Base-by-base conservation (phyloP, 1,140 invertebrate genomes). In the Zaprionus tsacasi region DNA sequence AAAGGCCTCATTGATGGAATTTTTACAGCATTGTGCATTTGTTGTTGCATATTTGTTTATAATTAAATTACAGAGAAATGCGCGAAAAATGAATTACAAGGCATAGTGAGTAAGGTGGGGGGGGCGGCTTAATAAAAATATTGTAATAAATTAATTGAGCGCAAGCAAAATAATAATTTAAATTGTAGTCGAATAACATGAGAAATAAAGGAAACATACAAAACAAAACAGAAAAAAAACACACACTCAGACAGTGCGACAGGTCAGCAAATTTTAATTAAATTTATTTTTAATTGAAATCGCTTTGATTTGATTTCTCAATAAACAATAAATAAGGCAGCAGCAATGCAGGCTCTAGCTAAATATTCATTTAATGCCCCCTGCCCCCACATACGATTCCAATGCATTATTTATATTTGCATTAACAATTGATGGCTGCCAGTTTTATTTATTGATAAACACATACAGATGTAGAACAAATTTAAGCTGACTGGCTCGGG, bases 71-170 rank as follows among this genome's bases (percentile, higher is more conserved):
- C 80, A 82, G 73, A 74, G 17, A 71, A 73, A 63, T 54, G 43
- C 71, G 40, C 56, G 48, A 68, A 68, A 68, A 78, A 76, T 71
- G 64, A 82, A 82, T 76, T 69, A 59, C 27, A 50, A 48, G 36
- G 10, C 3, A 55, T 48, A 43, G 38, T 38, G 43, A 27, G 17
- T 21, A 6, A 4, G 33, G 40, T 17, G 21, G 0, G 27, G 27
- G 27, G 3, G 27, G 27, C 4, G 48, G 59, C 56, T 73, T 69
- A 76, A 82, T 70, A 79, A 72, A 79, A 79, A 88, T 87, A 88
- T 86, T 86, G 76, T 82, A 86, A 86, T 86, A 88, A 86, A 86
- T 86, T 86, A 86, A 86, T 88, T 88, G 82, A 50, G 83, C 83
- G 79, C 80, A 69, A 88, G 76, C 78, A 88, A 88, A 82, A 79